phyloP scores from a whole-genome alignment of 53 echinoderm and acorn worm species.

The Antedon mediterranea region DNA sequence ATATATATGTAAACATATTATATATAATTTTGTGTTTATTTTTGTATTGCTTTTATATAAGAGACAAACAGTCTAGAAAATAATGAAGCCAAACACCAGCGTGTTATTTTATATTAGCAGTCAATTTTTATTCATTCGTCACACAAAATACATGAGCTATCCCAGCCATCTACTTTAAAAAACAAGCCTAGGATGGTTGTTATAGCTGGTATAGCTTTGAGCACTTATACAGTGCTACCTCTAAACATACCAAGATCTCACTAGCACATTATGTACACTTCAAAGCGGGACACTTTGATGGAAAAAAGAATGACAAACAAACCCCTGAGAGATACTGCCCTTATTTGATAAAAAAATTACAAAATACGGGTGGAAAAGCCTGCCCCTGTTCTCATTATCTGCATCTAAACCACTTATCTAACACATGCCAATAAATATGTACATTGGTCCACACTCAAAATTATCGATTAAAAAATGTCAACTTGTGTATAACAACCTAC shows the following conservation, averaged over 20 bases:
- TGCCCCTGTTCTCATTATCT: neutral
- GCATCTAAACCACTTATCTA: neutral
- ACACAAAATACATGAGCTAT: neutral
- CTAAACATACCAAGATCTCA: neutral
- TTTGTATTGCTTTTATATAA: too few relatives aligned
- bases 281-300: neutral
- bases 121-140: neutral
- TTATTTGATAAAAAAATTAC: slow-evolving; percentile 1
- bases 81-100: neutral
- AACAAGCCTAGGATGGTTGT: neutral
- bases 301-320: neutral
- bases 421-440: neutral
- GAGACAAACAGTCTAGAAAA: neutral
- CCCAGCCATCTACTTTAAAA: neutral
- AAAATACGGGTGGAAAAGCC: neutral
- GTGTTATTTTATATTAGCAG: neutral
- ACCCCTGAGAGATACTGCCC: slow-evolving; percentile 1
- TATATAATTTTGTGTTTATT: too few relatives aligned
- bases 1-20: too few relatives aligned
- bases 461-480: neutral
- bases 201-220: neutral
- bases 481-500: neutral
- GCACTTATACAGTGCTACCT: neutral
- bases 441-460: neutral
- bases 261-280: neutral